Evolutionary conservation across 2,888 invertebrate species (phyloP), one percentile per base, ranked within the genome.

Genomic region (Noctua comes): DNA sequence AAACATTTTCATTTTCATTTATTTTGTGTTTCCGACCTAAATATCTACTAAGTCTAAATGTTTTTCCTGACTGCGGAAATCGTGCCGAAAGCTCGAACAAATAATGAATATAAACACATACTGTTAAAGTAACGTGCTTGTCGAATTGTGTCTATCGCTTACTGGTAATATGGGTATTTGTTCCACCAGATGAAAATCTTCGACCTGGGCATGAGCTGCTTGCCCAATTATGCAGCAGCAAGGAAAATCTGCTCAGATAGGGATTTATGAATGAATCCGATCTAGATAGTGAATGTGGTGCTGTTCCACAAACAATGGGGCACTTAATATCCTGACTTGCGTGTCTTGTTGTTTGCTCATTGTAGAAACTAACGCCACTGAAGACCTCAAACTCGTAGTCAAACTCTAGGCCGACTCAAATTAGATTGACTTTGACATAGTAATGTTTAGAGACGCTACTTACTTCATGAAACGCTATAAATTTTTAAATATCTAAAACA

Each of bases 1-100:
- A 81, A 79, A 73, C 36, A 65, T 54, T 81, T 81, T 81, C 64
- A 54, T 81, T 81, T 65, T 65, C 59, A 48, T 48, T 74, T 68
- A n/a, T 75, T 75, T 74, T 69, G 46, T 77, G 48, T 79, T 54
- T 46, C 31, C 10, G 74, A 24, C 54, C 24, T 73, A 54, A 74
- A 74, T 74, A 54, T 31, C 24, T 43, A 7, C 5, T 27, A n/a
- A 54, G n/a, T 31, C 8, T 31, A 43, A 57, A 27, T 54, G 40
- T 4, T 74, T 74, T 46, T 48, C 16, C 21, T 36, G 11, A 59
- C n/a, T n/a, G 1, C 10, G 59, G 7, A 48, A 48, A 59, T 48
- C n/a, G n/a, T 46, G 10, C 74, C 1, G 11, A 24, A 6, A 73
- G 21, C 27, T 57, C 18, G n/a, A 21, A n/a, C 1, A 24, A 36